phyloP scores from a whole-genome alignment of 2,113 vertebrate genomes.

The Neolamprologus tretocephalus region DNA sequence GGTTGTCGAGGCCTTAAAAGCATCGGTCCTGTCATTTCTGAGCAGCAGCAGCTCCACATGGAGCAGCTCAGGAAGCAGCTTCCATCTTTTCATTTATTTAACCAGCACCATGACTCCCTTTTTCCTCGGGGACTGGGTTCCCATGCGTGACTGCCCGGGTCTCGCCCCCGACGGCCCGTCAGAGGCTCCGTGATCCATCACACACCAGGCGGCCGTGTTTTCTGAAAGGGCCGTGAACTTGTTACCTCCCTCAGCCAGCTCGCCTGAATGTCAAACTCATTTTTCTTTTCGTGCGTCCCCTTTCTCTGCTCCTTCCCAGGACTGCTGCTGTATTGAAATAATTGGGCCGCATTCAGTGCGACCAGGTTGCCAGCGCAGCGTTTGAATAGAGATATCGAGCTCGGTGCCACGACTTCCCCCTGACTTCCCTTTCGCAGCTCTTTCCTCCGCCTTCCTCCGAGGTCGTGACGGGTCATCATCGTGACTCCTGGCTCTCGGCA shows the following conservation, averaged over 20 bases:
- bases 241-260: conserved; percentile 43
- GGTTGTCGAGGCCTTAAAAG: background rate
- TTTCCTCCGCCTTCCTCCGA: conserved; percentile 6
- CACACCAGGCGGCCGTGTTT: conserved; percentile 48
- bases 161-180: conserved; percentile 12
- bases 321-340: conserved; percentile 22
- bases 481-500: conserved; percentile 17
- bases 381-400: conserved; percentile 47
- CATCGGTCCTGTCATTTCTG: background rate
- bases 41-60: background rate
- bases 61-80: background rate
- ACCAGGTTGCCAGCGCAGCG: conserved; percentile 22
- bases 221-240: conserved; percentile 60
- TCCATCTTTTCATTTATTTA: conserved; percentile 10
- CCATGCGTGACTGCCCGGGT: background rate
- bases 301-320: conserved; percentile 21
- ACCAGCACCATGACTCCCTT: background rate
- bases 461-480: conserved; percentile 31
- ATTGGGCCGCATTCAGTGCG: conserved; percentile 40
- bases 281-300: conserved; percentile 27
- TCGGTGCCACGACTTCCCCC: conserved; percentile 15
- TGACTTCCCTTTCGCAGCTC: conserved; percentile 26
- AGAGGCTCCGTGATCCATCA: conserved; percentile 57
- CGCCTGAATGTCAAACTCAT: conserved; percentile 53
- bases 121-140: conserved; percentile 23